A percentile compares a stretch with the other conserved stretches of the same genome.
These are phyloP conservation scores for Tanytarsus gracilentus DNA, from an alignment of 2,888 invertebrate species.

Conservation along the genomic window DNA sequence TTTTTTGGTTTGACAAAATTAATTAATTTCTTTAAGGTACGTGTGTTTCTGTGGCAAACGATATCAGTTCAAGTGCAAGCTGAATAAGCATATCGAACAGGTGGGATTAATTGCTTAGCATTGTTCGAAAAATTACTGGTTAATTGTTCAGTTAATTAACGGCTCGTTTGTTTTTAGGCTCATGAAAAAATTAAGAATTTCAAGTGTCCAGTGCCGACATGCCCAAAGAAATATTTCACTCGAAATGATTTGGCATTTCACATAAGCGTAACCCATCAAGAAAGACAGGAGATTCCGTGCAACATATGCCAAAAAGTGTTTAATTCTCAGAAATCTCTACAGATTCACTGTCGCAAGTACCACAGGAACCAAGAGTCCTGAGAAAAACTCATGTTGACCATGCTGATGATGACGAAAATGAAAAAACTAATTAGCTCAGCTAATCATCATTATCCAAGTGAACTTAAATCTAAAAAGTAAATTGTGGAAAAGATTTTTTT, in stretches of 20 bases:
- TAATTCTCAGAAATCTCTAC: conserved; percentile 16
- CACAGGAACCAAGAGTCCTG: conserved; percentile 19
- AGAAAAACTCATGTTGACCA: not conserved
- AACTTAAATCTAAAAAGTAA: conserved; percentile 10
- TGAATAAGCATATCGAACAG: conserved; percentile 20
- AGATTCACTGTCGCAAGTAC: conserved; percentile 20
- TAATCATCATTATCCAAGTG: conserved; percentile 4
- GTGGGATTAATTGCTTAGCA: conserved; percentile 2
- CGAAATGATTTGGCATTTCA: conserved; percentile 20
- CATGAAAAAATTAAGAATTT: conserved; percentile 24
- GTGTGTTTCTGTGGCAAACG: conserved; percentile 21
- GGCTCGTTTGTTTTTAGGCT: conserved; percentile 13
- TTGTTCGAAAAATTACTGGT: too few relatives aligned
- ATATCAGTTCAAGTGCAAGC: conserved; percentile 24
- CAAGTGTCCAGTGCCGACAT: conserved; percentile 15
- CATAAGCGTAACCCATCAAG: conserved; percentile 17
- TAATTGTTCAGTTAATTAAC: not conserved
- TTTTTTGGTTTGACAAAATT: not conserved
- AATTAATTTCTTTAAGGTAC: conserved; percentile 1
- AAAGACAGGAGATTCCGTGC: conserved; percentile 21
- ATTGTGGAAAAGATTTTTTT: not conserved
- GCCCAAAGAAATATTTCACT: conserved; percentile 23
- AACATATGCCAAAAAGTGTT: conserved; percentile 19
- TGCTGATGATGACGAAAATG: not conserved
- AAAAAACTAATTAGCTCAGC: not conserved